phyloP scores from a whole-genome alignment of 2,888 invertebrate species.

The Cryptophagus acutangulus region DNA sequence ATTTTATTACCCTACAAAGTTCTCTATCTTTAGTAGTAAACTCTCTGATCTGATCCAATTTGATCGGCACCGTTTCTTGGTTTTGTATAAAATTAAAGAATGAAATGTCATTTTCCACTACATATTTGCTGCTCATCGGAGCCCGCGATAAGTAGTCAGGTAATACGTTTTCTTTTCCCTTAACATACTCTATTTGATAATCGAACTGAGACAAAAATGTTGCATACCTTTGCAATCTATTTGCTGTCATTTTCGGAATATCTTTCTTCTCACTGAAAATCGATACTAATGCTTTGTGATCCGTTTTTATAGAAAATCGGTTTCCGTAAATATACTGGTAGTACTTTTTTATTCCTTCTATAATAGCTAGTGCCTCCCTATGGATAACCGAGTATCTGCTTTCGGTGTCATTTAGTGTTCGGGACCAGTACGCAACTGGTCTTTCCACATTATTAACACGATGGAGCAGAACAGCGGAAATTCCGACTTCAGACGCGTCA shows the following conservation, averaged over 20 bases:
- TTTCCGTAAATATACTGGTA: constrained; percentile 11
- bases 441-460: constrained; percentile 15
- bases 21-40: too few species aligned
- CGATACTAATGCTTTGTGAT: constrained; percentile 15
- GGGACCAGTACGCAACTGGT: constrained; percentile 17
- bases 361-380: constrained; percentile 16
- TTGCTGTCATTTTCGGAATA: constrained; percentile 9
- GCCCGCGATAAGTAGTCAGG: too few species aligned
- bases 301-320: constrained; percentile 14
- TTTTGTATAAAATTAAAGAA: too few species aligned
- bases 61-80: too few species aligned
- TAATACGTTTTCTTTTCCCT: background rate
- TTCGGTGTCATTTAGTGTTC: constrained; percentile 17
- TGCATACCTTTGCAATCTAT: constrained; percentile 10
- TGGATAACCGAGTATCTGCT: constrained; percentile 16
- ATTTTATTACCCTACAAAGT: too few species aligned
- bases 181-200: background rate
- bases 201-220: background rate
- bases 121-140: too few species aligned
- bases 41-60: too few species aligned
- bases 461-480: constrained; percentile 14
- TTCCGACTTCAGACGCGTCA: constrained; percentile 3
- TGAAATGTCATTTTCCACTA: too few species aligned
- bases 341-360: constrained; percentile 10
- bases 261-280: constrained; percentile 15